Conservation (phyloP, 2,797 vertebrate genomes). For the Enoplosus armatus region DNA sequence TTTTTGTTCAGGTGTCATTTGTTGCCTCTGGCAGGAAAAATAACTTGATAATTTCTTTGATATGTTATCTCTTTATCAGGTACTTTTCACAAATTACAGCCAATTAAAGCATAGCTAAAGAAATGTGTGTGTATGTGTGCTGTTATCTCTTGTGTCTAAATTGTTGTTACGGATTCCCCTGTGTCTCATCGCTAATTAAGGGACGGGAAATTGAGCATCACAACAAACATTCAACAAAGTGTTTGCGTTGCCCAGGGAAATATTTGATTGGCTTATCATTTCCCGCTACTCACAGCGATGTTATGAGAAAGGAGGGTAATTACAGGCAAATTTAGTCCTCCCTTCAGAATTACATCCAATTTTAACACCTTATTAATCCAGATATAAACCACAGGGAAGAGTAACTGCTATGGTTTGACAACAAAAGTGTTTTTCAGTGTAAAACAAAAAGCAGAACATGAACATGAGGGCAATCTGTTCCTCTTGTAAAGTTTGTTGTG, state of each 20-base stretch:
- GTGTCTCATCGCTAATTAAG: constrained; percentile 60
- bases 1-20: not conserved
- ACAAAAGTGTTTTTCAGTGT: constrained; percentile 13
- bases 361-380: constrained; percentile 43
- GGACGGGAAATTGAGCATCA: constrained; percentile 38
- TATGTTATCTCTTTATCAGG: constrained; percentile 10
- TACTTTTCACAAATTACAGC: constrained; percentile 23
- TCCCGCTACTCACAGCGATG: constrained; percentile 34
- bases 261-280: constrained; percentile 54
- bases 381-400: constrained; percentile 7
- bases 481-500: constrained; percentile 3
- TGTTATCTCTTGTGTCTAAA: constrained; percentile 32
- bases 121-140: constrained; percentile 5
- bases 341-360: constrained; percentile 10
- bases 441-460: not conserved
- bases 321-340: constrained; percentile 22
- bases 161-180: constrained; percentile 41
- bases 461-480: constrained; percentile 13
- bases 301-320: constrained; percentile 48
- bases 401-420: not conserved
- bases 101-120: constrained; percentile 34
- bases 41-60: not conserved
- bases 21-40: not conserved
- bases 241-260: constrained; percentile 50
- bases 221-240: constrained; percentile 49